These are phyloP conservation scores for Varecia variegata DNA, from an alignment of 2,797 vertebrate genomes.

Conservation along the genomic window DNA sequence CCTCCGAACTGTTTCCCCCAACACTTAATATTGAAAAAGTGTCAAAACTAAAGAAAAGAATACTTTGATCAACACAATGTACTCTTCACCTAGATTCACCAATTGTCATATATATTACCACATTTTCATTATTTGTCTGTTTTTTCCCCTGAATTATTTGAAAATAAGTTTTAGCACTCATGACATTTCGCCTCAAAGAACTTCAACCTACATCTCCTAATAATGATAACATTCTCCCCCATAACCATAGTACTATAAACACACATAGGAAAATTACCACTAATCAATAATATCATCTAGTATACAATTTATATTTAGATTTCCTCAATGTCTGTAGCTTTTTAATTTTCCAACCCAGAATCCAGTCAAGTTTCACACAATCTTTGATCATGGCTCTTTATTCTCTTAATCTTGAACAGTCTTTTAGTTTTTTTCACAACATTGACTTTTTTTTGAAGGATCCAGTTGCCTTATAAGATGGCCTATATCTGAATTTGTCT, in stretches of 20 bases:
- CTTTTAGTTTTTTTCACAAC: neutral
- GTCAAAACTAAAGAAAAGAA: neutral
- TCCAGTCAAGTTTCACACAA: neutral
- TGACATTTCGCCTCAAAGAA: neutral
- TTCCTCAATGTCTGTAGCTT: neutral
- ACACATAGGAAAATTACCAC: neutral
- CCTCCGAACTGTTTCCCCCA: neutral
- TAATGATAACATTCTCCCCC: neutral
- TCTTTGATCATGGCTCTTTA: neutral
- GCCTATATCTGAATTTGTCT: neutral
- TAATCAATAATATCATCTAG: neutral
- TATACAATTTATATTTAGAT: neutral
- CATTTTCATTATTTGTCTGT: neutral
- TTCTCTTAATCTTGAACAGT: neutral
- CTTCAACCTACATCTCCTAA: neutral
- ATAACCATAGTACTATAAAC: neutral
- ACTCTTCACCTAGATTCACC: neutral
- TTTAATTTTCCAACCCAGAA: constrained; percentile 18
- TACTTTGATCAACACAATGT: neutral
- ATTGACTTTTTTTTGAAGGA: neutral
- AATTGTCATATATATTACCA: neutral
- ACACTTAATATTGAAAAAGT: neutral
- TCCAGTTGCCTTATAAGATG: neutral
- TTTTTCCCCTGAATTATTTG: neutral
- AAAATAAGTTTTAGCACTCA: neutral